Evolutionary conservation across 1,140 invertebrate species (phyloP).

Genomic region (Ips typographus): DNA sequence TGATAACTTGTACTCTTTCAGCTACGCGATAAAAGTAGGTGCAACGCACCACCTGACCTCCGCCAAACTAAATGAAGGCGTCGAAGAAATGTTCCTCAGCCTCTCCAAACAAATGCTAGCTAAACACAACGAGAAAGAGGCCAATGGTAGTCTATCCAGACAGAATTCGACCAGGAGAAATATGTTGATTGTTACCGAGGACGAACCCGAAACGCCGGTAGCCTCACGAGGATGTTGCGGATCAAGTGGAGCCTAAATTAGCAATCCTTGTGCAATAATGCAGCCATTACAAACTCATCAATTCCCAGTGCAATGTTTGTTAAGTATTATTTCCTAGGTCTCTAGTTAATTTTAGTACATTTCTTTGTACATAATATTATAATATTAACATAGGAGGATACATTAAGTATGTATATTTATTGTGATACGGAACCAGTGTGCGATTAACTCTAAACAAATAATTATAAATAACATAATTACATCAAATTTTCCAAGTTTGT

Average conservation of each 20-base stretch:
- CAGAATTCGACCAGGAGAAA: conserved; percentile 59
- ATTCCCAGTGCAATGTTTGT: no score
- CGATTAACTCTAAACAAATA: no score
- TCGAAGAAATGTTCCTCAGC: conserved; percentile 91
- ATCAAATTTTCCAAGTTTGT: no score
- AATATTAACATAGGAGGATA: no score
- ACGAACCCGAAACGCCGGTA: conserved; percentile 51
- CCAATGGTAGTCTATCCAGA: conserved; percentile 53
- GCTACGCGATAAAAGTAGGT: conserved; percentile 88
- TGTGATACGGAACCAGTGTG: no score
- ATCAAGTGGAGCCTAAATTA: neutral
- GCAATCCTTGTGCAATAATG: no score
- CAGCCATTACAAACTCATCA: no score
- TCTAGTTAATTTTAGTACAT: no score
- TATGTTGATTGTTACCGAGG: conserved; percentile 62
- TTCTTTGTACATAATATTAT: no score
- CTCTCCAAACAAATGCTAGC: conserved; percentile 72
- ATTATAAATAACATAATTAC: no score
- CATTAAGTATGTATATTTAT: no score
- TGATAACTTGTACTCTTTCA: conserved; percentile 48
- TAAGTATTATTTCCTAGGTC: no score
- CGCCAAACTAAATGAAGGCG: conserved; percentile 90
- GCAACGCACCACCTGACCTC: conserved; percentile 95
- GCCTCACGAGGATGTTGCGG: conserved; percentile 13
- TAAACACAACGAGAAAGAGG: conserved; percentile 55